A percentile compares a stretch with the other conserved stretches of the same genome.
Evolutionary conservation across 2,797 vertebrate species (phyloP).

Genomic region (Myripristis jacobus): DNA sequence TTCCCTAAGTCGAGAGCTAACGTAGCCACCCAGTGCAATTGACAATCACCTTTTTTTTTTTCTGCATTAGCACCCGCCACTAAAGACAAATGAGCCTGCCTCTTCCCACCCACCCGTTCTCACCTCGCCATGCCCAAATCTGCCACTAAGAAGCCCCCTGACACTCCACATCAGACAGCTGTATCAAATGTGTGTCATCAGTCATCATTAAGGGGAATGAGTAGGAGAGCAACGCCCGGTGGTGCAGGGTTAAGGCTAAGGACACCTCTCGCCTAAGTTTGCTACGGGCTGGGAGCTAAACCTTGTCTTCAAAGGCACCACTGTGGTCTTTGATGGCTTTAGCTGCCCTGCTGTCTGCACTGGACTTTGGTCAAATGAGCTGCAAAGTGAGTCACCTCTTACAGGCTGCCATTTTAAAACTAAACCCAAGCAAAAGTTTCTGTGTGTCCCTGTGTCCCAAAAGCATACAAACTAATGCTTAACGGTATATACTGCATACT

Average conservation of each 20-base stretch:
- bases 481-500: too few species aligned
- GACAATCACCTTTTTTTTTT: constrained; percentile 44
- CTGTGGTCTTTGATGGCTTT: constrained; percentile 1
- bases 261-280: neutral
- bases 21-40: constrained; percentile 56
- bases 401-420: too few species aligned
- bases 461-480: too few species aligned
- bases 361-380: constrained; percentile 6
- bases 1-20: constrained; percentile 52
- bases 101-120: constrained; percentile 54
- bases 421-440: neutral
- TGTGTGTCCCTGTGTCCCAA: too few species aligned
- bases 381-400: neutral
- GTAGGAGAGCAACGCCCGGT: constrained; percentile 40
- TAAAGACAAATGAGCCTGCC: constrained; percentile 67
- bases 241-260: constrained; percentile 6
- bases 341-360: neutral
- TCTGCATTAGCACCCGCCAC: constrained; percentile 54
- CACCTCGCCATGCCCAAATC: constrained; percentile 65
- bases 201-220: constrained; percentile 74
- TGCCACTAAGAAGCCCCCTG: constrained; percentile 71
- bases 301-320: constrained; percentile 19
- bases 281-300: neutral
- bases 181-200: constrained; percentile 73
- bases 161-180: constrained; percentile 65